Evolutionary conservation across 2,888 invertebrate species (phyloP), one percentile per base, ranked within the genome.

Genomic region (Syritta pipiens): DNA sequence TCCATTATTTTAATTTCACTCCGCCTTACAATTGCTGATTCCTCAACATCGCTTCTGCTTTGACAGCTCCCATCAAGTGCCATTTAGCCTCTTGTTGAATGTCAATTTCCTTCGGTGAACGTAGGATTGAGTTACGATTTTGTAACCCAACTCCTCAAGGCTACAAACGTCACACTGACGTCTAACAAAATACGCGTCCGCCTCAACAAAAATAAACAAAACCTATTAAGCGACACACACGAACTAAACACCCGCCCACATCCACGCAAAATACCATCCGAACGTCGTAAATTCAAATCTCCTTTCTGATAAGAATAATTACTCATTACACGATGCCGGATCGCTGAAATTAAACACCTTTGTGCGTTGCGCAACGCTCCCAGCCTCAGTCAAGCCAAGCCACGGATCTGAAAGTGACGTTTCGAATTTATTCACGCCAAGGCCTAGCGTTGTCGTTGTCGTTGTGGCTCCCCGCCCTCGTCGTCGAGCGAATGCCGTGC

Each of bases 261-360:
- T n/a, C 9, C 32, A 10, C 17, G 32, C 24, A 40, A 37, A 55
- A 9, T 26, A 55, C 49, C 49, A 30, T 19, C 10, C 4, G 14
- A 55, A 40, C 17, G 19, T 19, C 55, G 26, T 60, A 12, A 46
- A 44, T 40, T 9, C 40, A 57, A 37, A 35, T 22, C 62, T 28
- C 7, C 12, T 26, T 14, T 5, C 26, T 28, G 62, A 46, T 46
- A 37, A 62, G 46, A 44, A 32, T 37, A 48, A 30, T 48, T 32
- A 12, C 26, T 49, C 48, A 40, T 48, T 37, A 49, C 62, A 26
- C 40, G 24, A 19, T 28, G 46, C 10, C 26, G 12, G 40, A 42
- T 42, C 1, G 37, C 2, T 30, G 40, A 37, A 46, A 48, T 48
- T 32, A 35, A 48, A 60, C 19, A 48, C 35, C 24, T 37, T 48